Conservation (phyloP, 2,797 vertebrate genomes). For the Mormyrops boulengeri region DNA sequence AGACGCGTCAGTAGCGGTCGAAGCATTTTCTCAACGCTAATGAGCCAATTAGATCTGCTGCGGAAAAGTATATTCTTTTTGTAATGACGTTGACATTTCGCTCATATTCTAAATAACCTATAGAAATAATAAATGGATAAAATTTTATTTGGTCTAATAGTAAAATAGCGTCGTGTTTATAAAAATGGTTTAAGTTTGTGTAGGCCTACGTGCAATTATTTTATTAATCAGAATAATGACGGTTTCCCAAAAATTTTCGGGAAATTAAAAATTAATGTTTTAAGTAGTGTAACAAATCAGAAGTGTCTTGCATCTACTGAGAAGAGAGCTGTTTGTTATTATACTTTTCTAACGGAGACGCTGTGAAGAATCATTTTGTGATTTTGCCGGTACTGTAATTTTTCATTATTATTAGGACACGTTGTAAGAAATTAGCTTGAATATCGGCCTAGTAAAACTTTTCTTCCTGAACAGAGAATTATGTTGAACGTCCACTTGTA, state of each 20-base stretch:
- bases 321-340: not conserved
- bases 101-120: not conserved
- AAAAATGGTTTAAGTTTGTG: not conserved
- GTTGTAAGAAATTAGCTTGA: not conserved
- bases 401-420: not conserved
- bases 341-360: not conserved
- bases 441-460: not conserved
- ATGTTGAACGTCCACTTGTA: not conserved
- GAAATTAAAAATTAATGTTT: not conserved
- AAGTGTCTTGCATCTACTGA: not conserved
- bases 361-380: not conserved
- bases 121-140: not conserved
- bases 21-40: not conserved
- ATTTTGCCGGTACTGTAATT: not conserved
- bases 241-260: not conserved
- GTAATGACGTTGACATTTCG: not conserved
- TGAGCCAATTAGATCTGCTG: not conserved
- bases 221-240: not conserved
- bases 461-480: not conserved
- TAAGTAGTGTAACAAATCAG: not conserved
- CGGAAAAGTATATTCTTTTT: not conserved
- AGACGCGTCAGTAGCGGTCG: constrained; percentile 32
- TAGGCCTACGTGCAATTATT: not conserved
- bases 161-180: not conserved
- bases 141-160: not conserved